Evolutionary conservation across 2,113 vertebrate genomes (phyloP).

Genomic region (Seriola rivoliana): DNA sequence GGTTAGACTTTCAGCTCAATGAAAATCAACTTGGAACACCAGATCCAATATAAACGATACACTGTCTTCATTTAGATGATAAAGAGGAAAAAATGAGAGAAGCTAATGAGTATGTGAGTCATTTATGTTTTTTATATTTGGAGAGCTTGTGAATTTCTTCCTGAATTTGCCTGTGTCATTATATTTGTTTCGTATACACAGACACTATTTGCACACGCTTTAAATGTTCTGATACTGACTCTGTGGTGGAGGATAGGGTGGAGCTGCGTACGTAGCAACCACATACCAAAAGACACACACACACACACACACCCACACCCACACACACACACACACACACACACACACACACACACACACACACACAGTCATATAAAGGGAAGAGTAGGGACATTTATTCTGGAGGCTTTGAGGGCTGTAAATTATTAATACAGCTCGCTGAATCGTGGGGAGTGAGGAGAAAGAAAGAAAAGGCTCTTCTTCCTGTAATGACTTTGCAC

Average conservation of each 20-base stretch:
- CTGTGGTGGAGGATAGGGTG: slow-evolving; percentile 38
- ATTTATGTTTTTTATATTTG: too few species aligned
- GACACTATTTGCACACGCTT: slow-evolving; percentile 35
- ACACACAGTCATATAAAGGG: neutral
- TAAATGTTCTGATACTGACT: slow-evolving; percentile 1
- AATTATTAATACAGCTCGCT: slow-evolving; percentile 22
- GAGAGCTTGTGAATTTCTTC: too few species aligned
- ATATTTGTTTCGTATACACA: slow-evolving; percentile 11
- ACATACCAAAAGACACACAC: slow-evolving; percentile 6
- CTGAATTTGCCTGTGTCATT: neutral
- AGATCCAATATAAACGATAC: neutral
- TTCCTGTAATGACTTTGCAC: slow-evolving; percentile 16
- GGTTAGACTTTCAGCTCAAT: neutral
- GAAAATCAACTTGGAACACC: neutral
- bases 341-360: neutral
- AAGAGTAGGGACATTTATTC: slow-evolving; percentile 4
- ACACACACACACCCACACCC: neutral
- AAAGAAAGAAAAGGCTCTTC: neutral
- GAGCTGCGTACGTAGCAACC: slow-evolving; percentile 35
- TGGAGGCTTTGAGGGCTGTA: neutral
- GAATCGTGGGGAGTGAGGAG: neutral
- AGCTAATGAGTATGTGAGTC: too few species aligned
- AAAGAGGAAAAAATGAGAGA: neutral
- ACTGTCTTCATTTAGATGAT: neutral
- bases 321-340: neutral